Percentiles rank a stretch among this genome's conserved stretches.
Evolutionary conservation across 2,888 invertebrate genomes (phyloP).

Genomic region (Lingula anatina): DNA sequence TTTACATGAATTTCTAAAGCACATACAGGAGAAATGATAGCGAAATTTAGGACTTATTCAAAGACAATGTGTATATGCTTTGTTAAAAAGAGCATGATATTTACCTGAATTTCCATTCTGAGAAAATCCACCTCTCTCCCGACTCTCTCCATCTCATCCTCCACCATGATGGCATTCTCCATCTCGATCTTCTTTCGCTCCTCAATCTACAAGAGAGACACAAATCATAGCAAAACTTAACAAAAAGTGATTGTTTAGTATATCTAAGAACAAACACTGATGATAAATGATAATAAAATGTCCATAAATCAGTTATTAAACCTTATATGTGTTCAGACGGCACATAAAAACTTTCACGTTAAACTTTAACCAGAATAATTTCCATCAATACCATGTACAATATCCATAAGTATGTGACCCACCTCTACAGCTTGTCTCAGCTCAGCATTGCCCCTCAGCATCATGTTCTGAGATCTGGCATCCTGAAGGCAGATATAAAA

Average conservation of each 20-base stretch:
- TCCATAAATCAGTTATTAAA: too few species aligned
- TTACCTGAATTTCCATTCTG: conserved; percentile 42
- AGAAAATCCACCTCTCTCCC: conserved; percentile 41
- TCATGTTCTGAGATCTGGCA: conserved; percentile 28
- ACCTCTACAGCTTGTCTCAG: conserved; percentile 41
- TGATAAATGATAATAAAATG: too few species aligned
- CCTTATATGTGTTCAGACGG: not conserved
- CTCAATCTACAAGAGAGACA: conserved; percentile 28
- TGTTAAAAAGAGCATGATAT: too few species aligned
- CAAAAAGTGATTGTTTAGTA: too few species aligned
- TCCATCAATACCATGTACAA: not conserved
- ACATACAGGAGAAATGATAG: too few species aligned
- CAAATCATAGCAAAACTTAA: too few species aligned
- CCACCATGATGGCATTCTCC: conserved; percentile 32
- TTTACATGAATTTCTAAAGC: too few species aligned
- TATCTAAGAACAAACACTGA: too few species aligned
- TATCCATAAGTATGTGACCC: too few species aligned
- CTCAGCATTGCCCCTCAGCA: conserved; percentile 39
- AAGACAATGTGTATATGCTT: too few species aligned
- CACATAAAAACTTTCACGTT: not conserved
- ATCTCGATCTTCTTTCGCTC: conserved; percentile 32
- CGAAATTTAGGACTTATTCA: too few species aligned
- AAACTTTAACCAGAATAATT: not conserved
- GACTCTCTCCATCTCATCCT: conserved; percentile 38
- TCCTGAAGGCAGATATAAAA: conserved; percentile 21